Conservation (phyloP, 2,797 vertebrate genomes). For the Echiichthys vipera region DNA sequence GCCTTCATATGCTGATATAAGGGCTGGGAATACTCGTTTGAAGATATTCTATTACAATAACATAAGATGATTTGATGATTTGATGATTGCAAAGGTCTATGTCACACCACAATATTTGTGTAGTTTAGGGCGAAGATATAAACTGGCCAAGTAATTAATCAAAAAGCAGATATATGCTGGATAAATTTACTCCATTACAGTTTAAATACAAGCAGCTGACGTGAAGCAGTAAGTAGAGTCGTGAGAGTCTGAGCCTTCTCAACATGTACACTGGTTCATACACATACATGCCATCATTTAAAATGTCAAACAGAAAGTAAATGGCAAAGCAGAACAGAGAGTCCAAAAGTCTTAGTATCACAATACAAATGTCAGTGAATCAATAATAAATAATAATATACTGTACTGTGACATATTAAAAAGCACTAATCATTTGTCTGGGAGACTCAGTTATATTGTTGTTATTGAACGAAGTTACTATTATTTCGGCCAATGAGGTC, state of each 20-base stretch:
- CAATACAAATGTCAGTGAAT: constrained; percentile 3
- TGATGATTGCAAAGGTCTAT: background rate
- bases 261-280: background rate
- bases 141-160: background rate
- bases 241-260: background rate
- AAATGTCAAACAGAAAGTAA: background rate
- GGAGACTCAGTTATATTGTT: too few relatives aligned
- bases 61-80: background rate
- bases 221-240: background rate
- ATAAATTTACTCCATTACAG: background rate
- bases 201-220: background rate
- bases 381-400: background rate
- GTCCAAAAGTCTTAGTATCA: background rate
- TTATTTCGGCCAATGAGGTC: too few relatives aligned
- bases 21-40: background rate
- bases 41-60: background rate
- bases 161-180: background rate
- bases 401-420: background rate
- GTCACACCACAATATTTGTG: background rate
- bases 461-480: too few relatives aligned
- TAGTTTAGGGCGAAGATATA: background rate
- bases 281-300: background rate
- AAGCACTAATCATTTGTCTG: background rate
- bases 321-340: background rate
- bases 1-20: background rate